A percentile compares a stretch with the other conserved stretches of the same genome.
These are phyloP conservation scores for Chunga burmeisteri DNA, from an alignment of 2,113 vertebrate genomes.

Conservation along the genomic window DNA sequence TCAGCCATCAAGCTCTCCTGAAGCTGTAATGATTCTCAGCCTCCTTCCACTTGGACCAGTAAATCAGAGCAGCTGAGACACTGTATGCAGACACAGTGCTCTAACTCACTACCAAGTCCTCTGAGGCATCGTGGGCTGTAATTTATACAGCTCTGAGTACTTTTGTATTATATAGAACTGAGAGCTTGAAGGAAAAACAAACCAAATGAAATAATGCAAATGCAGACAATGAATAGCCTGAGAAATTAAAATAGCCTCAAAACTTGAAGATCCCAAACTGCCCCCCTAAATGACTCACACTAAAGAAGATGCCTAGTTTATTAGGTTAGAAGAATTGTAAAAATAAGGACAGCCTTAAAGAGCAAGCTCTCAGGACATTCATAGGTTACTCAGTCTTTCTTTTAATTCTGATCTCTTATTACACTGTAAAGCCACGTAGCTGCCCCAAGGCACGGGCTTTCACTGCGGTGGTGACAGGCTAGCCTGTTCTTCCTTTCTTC, in stretches of 20 bases:
- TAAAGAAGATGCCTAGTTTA: not conserved
- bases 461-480: not conserved
- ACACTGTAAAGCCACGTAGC: not conserved
- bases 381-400: not conserved
- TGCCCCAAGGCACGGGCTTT: not conserved
- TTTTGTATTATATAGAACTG: constrained; percentile 44
- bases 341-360: not conserved
- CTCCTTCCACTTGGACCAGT: constrained; percentile 17
- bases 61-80: not conserved
- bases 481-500: not conserved
- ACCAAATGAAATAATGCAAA: constrained; percentile 52
- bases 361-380: not conserved
- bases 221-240: constrained; percentile 55
- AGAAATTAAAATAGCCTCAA: constrained; percentile 53
- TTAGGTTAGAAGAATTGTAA: not conserved
- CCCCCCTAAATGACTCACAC: constrained; percentile 5
- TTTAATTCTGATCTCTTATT: not conserved
- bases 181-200: constrained; percentile 44
- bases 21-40: constrained; percentile 6
- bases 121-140: not conserved
- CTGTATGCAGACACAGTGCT: not conserved
- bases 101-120: constrained; percentile 22
- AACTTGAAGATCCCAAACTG: constrained; percentile 38
- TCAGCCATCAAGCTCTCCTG: not conserved
- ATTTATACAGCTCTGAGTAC: constrained; percentile 48